These are phyloP conservation scores for Trachymyrmex septentrionalis DNA, from an alignment of 1,140 invertebrate species.

Conservation along the genomic window DNA sequence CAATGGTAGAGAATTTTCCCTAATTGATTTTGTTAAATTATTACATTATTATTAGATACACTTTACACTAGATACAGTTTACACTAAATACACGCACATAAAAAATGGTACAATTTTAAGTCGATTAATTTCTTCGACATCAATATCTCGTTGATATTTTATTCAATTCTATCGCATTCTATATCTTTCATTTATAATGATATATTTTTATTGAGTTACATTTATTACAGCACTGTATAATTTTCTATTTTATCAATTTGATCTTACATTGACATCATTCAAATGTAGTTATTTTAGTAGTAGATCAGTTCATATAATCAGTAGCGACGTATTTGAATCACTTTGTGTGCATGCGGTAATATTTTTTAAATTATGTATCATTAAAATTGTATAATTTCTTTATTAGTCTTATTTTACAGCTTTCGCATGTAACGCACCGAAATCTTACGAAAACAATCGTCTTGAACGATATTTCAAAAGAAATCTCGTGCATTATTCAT, in stretches of 20 bases:
- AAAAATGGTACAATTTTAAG: constrained; percentile 67
- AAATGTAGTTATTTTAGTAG: constrained; percentile 40
- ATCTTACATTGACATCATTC: not conserved
- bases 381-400: not conserved
- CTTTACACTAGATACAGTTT: constrained; percentile 15
- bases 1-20: not conserved
- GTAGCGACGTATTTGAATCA: constrained; percentile 33
- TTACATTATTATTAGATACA: constrained; percentile 61
- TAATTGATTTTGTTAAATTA: constrained; percentile 18
- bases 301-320: constrained; percentile 10
- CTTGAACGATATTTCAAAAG: not conserved
- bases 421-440: constrained; percentile 33
- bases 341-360: constrained; percentile 39
- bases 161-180: not conserved
- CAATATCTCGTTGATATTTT: not conserved
- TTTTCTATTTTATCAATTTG: constrained; percentile 41
- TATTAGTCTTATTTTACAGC: not conserved
- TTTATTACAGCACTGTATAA: constrained; percentile 30
- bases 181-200: not conserved
- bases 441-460: constrained; percentile 36
- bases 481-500: not conserved
- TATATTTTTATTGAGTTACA: constrained; percentile 44
- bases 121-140: constrained; percentile 63
- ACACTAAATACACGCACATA: constrained; percentile 8
- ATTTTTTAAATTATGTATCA: constrained; percentile 10